Evolutionary conservation across 2,888 invertebrate genomes (phyloP), one percentile per base, ranked within the genome.

Genomic region (Cristatella mucedo): DNA sequence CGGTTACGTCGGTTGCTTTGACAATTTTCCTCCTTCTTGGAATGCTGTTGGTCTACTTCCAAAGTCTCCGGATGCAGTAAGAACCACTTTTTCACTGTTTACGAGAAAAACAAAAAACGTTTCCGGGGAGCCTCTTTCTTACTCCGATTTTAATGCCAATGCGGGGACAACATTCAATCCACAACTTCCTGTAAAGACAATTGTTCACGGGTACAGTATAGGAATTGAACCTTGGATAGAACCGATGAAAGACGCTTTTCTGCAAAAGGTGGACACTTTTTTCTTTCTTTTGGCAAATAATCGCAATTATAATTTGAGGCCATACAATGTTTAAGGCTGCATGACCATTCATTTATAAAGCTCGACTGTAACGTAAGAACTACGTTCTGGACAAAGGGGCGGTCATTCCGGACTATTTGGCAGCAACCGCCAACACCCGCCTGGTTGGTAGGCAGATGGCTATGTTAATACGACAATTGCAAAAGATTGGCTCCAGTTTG

Each of bases 191-290:
- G 82, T 83, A 3, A 87, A 85, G 53, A 75, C 89, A 44, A 80
- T 89, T 53, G 82, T 87, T 1, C 89, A 89, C 58, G 89, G 89
- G 2, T 89, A 89, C 60, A 85, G 86, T 1, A 83, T 84, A 42
- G 87, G 86, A 61, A 77, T 80, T 40, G 80, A 84, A 56, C 79
- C 85, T 16, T 91, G 89, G 89, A 82, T 87, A 11, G 81, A 83
- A 58, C 83, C 85, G 65, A 85, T 89, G 80, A 75, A 84, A 42
- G 81, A 83, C 19, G 85, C 85, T 5, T 70, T 89, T 13, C 80
- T 87, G 76, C 80, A 82, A 40, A 82, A 83, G 61, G 82, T 82
- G 63, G 73, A 75, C 69, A n/a, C n/a, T n/a, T n/a, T n/a, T n/a
- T n/a, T n/a, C n/a, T n/a, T n/a, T n/a, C n/a, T n/a, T n/a, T n/a